Conservation (phyloP, 1,140 invertebrate genomes). For the Drosophila lacertosa region DNA sequence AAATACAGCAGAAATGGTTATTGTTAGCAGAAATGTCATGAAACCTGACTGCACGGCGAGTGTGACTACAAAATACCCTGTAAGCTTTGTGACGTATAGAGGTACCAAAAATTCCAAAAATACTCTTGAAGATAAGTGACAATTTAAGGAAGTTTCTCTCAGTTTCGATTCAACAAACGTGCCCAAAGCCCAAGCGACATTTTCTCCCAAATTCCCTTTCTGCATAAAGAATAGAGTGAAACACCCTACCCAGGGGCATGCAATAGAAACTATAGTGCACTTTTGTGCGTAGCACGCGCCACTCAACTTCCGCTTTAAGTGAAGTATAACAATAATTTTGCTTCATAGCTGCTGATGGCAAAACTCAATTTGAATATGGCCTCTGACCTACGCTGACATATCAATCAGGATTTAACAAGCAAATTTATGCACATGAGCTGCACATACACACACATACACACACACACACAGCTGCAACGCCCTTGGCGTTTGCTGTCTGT, state of each 20-base stretch:
- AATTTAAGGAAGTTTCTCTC: too few species aligned
- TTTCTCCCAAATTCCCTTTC: too few species aligned
- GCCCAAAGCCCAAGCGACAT: too few species aligned
- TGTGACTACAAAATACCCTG: not conserved
- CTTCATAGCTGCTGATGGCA: constrained; percentile 37
- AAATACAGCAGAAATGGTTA: too few species aligned
- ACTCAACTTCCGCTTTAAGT: constrained; percentile 34
- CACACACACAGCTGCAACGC: constrained; percentile 3
- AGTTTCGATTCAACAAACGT: too few species aligned
- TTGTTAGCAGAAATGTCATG: not conserved
- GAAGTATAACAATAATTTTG: constrained; percentile 46
- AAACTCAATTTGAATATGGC: constrained; percentile 18
- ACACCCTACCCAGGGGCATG: not conserved
- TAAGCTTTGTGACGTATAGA: not conserved
- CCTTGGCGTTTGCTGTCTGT: constrained; percentile 60
- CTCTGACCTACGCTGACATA: constrained; percentile 60
- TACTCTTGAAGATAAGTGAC: too few species aligned
- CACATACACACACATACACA: constrained; percentile 12
- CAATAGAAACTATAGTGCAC: constrained; percentile 10
- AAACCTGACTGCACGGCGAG: not conserved
- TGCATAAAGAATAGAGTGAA: too few species aligned
- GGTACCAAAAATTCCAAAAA: too few species aligned
- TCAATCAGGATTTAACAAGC: constrained; percentile 79
- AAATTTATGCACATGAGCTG: constrained; percentile 77
- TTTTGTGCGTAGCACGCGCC: constrained; percentile 19